Percentiles rank a stretch among this genome's conserved stretches.
These are phyloP conservation scores for Lithophane semibrunnea DNA, from an alignment of 2,888 invertebrate genomes.

Conservation along the genomic window DNA sequence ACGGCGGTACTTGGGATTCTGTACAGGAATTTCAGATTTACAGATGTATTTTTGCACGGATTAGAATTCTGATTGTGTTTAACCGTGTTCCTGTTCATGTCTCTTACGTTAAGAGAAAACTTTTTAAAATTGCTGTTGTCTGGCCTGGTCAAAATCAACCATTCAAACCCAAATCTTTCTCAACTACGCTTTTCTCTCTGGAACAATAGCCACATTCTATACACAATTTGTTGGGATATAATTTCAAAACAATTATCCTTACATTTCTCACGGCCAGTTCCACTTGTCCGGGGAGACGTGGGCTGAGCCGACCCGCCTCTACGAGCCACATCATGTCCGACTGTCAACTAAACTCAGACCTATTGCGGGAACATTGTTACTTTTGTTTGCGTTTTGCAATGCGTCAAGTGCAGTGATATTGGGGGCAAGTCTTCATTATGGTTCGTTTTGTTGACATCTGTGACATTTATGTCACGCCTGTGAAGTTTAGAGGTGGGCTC, in stretches of 20 bases:
- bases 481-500: conserved; percentile 2
- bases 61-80: conserved; percentile 31
- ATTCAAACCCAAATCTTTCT: conserved; percentile 17
- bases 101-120: not conserved
- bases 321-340: conserved; percentile 77
- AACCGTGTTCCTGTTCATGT: not conserved
- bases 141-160: too few relatives aligned
- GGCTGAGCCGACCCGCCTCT: conserved; percentile 78
- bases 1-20: conserved; percentile 60
- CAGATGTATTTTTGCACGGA: conserved; percentile 58
- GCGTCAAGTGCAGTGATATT: conserved; percentile 48
- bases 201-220: conserved; percentile 46
- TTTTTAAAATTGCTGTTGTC: too few relatives aligned
- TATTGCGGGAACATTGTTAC: conserved; percentile 64
- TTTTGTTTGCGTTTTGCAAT: conserved; percentile 58
- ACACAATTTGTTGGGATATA: conserved; percentile 39
- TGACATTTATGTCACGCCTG: conserved; percentile 40
- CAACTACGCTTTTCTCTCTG: not conserved
- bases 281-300: conserved; percentile 66
- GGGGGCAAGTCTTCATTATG: conserved; percentile 52
- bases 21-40: conserved; percentile 55
- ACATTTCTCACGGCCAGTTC: conserved; percentile 65
- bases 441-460: conserved; percentile 39
- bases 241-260: conserved; percentile 64
- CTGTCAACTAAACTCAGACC: conserved; percentile 75